These are phyloP conservation scores for Eupeodes luniger DNA, from an alignment of 2,888 invertebrate species.

Conservation along the genomic window DNA sequence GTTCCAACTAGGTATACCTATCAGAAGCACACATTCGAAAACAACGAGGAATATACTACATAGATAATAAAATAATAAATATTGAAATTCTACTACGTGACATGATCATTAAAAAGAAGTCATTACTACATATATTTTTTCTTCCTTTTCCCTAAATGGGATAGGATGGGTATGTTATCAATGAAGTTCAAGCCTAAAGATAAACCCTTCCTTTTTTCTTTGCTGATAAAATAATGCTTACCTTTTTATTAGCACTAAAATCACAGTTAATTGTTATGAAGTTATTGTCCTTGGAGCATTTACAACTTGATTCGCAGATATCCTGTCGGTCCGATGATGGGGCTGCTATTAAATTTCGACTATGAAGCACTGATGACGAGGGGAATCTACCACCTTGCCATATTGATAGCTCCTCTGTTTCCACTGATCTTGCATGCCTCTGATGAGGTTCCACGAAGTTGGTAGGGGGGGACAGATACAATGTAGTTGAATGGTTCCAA, in stretches of 20 bases:
- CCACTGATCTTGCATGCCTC: constrained; percentile 38
- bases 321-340: constrained; percentile 51
- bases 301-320: constrained; percentile 67
- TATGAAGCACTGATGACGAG: constrained; percentile 4
- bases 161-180: too few relatives aligned
- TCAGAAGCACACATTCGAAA: too few relatives aligned
- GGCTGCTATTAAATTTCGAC: constrained; percentile 55
- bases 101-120: constrained; percentile 56
- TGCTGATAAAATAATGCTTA: constrained; percentile 28
- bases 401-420: constrained; percentile 20
- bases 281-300: constrained; percentile 59
- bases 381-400: constrained; percentile 3
- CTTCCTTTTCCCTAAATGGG: constrained; percentile 23
- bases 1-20: neutral
- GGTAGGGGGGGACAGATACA: neutral
- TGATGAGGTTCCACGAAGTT: neutral
- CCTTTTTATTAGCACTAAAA: constrained; percentile 73
- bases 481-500: constrained; percentile 60
- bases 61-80: constrained; percentile 29
- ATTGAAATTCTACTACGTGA: constrained; percentile 66
- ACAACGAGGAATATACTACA: neutral
- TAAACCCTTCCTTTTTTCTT: constrained; percentile 23
- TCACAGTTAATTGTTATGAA: constrained; percentile 72
- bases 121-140: constrained; percentile 8
- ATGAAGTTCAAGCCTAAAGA: neutral